Evolutionary conservation across 1,140 invertebrate genomes (phyloP), one percentile per base, ranked within the genome.

Genomic region (Sitobion miscanthi): DNA sequence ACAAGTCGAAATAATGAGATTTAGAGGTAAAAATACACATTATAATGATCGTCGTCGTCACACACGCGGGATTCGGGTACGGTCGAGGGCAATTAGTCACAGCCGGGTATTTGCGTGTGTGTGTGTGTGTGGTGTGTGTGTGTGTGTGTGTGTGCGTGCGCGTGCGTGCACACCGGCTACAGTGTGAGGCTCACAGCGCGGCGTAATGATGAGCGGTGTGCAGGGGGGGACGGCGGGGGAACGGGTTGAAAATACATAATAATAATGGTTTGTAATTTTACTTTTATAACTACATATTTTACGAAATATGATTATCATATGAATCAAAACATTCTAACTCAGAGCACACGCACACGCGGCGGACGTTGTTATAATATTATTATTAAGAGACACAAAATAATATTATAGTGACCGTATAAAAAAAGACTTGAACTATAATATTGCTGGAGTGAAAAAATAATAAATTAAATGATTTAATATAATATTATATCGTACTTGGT

Each of bases 41-140:
- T 54, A 62, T 45, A 62, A 90, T 90, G 38, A 90, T 90, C 52
- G 82, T 57, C 49, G 54, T 49, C 45, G 45, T 47, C 52, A 54
- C 52, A 92, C 82, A 92, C 52, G 77, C 38, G 35, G 82, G 69
- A 49, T 91, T 54, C 23, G 91, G 49, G 23, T 86, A 86, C 82
- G 82, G 91, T 85, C 62, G 86, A n/a, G n/a, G 52, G 47, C 91
- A 93, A 93, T 93, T 86, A 93, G 91, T 93, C 91, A 93, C 91
- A 49, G 47, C 47, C 52, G 47, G 11, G 77, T n/a, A 69, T 45
- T 86, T 90, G 38, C 6, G 52, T 47, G 38, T 23, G 87, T 89
- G n/a, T 25, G 21, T 25, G 30, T 38, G 35, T 5, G 6, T 38
- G n/a, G 21, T 25, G 30, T 38, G 52, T 47, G 38, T 23, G 87